phyloP scores from a whole-genome alignment of 2,113 vertebrate species.

The Rhipidura dahli region DNA sequence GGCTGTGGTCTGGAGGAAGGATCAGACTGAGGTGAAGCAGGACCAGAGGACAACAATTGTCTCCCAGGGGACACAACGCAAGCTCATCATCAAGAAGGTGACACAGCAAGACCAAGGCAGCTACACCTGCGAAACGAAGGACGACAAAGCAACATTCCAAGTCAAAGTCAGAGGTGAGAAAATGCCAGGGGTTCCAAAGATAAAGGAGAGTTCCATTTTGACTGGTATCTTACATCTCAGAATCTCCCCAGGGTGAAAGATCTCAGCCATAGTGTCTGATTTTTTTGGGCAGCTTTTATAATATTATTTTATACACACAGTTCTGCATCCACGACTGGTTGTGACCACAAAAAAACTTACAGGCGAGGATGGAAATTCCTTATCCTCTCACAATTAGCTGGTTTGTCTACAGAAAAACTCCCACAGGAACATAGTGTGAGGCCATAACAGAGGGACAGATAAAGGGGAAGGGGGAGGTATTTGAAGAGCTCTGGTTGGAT shows the following conservation, averaged over 20 bases:
- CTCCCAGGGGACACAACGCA: slow-evolving; percentile 40
- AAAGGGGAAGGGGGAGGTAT: background rate
- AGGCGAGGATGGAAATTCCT: background rate
- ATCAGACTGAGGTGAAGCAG: slow-evolving; percentile 42
- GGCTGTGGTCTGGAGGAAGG: slow-evolving; percentile 80
- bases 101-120: slow-evolving; percentile 45
- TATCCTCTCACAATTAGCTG: background rate
- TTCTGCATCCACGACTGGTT: background rate
- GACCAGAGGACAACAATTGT: slow-evolving; percentile 39
- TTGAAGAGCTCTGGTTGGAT: background rate
- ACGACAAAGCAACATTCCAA: slow-evolving; percentile 38
- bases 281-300: background rate
- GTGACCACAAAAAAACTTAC: background rate
- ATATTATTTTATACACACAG: background rate
- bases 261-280: background rate
- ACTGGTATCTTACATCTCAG: background rate
- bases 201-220: background rate
- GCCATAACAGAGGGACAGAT: too few relatives aligned
- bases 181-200: background rate
- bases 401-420: background rate
- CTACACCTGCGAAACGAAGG: slow-evolving; percentile 49
- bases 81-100: slow-evolving; percentile 47
- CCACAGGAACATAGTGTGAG: background rate
- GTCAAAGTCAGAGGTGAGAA: slow-evolving; percentile 63
- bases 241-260: background rate